Evolutionary conservation across 2,113 vertebrate species (phyloP), one percentile per base, ranked within the genome.

Genomic region (Sinosuthora webbiana): DNA sequence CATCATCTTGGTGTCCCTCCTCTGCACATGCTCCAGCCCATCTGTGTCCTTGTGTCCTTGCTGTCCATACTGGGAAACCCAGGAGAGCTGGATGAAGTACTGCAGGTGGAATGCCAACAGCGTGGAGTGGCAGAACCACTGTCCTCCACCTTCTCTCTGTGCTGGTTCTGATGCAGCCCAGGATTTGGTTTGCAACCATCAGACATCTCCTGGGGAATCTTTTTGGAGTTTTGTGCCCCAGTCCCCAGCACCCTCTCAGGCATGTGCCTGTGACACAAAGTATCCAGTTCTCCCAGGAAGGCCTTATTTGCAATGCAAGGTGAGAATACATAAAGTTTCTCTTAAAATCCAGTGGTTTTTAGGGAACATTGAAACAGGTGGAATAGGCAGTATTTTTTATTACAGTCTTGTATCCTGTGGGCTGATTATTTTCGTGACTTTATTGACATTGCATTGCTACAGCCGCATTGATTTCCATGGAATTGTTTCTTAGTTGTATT

Each of bases 11-110:
- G 4, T 42, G 30, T 42, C 15, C 42, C 30, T 24, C 20, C 24
- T 50, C 2, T 1, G 9, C 44, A 17, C 35, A 23, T 15, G 11
- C 35, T 50, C 21, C 62, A 42, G 15, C 3, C 2, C 1, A 1
- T 25, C 31, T 12, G 1, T 22, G 31, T 65, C 31, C 53, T 35
- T 25, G 42, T 22, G 31, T 57, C 31, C 53, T 35, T 25, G 42
- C 60, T 7, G 2, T 56, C 15, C 8, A 3, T 56, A 19, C 60
- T 24, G 35, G 19, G 23, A 21, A 67, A 7, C 16, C 24, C 24
- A 13, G 30, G 23, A n/a, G 47, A 30, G 50, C 30, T 1, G 5
- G 47, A n/a, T 15, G 30, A 11, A n/a, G 35, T 7, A 4, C 10
- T 57, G 30, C 24, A 35, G 30, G 41, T 49, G 50, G 5, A 27